These are phyloP conservation scores for Drosophila murphyi DNA, from an alignment of 1,140 invertebrate species.

Conservation along the genomic window DNA sequence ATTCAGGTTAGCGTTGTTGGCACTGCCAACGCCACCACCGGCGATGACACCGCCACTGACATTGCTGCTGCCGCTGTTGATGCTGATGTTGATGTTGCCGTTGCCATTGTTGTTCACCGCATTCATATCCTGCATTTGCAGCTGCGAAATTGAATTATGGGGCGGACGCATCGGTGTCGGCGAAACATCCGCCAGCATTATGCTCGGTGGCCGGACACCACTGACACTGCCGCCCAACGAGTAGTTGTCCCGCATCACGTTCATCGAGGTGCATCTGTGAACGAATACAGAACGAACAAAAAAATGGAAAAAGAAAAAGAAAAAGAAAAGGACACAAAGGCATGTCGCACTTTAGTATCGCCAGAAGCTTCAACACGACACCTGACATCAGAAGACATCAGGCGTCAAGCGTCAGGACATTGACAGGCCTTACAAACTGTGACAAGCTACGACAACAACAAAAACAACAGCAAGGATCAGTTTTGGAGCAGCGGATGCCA, in stretches of 20 bases:
- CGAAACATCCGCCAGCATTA: constrained; percentile 82
- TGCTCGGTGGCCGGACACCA: constrained; percentile 78
- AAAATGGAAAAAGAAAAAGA: neutral
- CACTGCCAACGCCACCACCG: constrained; percentile 4
- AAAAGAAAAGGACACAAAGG: constrained; percentile 28
- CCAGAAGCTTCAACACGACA: constrained; percentile 3
- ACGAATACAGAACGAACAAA: constrained; percentile 26
- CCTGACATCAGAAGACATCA: constrained; percentile 7
- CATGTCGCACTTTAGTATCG: constrained; percentile 49
- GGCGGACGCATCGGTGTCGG: constrained; percentile 79
- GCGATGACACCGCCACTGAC: constrained; percentile 26
- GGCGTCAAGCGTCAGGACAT: constrained; percentile 24
- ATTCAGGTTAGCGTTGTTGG: neutral
- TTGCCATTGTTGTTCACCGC: constrained; percentile 39
- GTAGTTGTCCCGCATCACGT: constrained; percentile 91
- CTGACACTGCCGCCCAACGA: constrained; percentile 84
- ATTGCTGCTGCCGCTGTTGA: constrained; percentile 25
- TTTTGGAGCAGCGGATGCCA: constrained; percentile 14
- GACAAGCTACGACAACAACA: constrained; percentile 46
- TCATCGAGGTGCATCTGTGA: constrained; percentile 90
- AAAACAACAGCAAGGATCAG: neutral
- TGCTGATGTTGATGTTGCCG: constrained; percentile 31
- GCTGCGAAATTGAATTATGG: constrained; percentile 74
- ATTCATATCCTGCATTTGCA: constrained; percentile 81
- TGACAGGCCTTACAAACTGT: constrained; percentile 29